Conservation (phyloP, 64 coral and sea anemone genomes). For the Montipora efflorescens region DNA sequence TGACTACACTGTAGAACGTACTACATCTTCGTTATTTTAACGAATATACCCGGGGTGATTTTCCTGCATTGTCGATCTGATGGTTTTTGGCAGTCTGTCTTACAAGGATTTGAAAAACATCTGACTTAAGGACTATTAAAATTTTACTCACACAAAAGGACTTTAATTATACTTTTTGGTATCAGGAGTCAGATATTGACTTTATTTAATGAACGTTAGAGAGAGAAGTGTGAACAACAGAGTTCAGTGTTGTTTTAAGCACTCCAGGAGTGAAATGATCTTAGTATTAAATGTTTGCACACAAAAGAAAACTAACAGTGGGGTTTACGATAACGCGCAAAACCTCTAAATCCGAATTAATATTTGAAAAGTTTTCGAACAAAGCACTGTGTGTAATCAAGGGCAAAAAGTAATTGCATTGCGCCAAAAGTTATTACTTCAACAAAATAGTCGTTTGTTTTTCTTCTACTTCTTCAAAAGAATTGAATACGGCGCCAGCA, state of each 20-base stretch:
- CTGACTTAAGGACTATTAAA: no score
- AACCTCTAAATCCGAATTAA: not conserved
- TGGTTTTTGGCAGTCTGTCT: no score
- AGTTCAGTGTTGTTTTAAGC: not conserved
- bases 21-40: no score
- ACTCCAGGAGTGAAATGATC: not conserved
- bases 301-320: not conserved
- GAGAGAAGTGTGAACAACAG: no score
- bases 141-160: no score
- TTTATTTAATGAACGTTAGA: no score
- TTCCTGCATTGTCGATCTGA: no score
- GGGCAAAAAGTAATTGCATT: not conserved
- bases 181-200: no score
- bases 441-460: not conserved
- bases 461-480: not conserved
- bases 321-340: not conserved
- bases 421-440: not conserved
- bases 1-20: no score
- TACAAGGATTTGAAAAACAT: no score
- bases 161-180: no score
- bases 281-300: not conserved
- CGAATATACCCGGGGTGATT: no score
- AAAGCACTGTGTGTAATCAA: not conserved
- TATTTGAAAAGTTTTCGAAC: not conserved
- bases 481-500: not conserved